Conservation (phyloP, 2,113 vertebrate genomes). For the Orthonyx spaldingii region DNA sequence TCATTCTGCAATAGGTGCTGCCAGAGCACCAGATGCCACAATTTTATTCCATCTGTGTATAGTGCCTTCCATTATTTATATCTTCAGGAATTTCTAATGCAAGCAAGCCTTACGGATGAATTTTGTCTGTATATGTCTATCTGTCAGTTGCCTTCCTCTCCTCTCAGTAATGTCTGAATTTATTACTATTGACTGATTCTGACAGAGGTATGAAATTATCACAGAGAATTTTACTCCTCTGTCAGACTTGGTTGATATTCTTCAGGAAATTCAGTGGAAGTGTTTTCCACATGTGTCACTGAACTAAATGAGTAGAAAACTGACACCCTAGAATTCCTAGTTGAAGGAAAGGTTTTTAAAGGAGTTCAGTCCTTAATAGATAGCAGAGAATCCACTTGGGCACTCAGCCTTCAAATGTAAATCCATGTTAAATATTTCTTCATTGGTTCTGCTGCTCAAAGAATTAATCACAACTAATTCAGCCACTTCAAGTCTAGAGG, state of each 20-base stretch:
- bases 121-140: constrained; percentile 32
- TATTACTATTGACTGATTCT: not conserved
- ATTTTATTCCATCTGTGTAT: not conserved
- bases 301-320: not conserved
- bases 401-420: not conserved
- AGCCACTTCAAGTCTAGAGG: not conserved
- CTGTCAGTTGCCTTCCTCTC: constrained; percentile 13
- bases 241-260: not conserved
- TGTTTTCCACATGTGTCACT: not conserved
- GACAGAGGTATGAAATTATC: not conserved
- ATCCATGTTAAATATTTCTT: not conserved
- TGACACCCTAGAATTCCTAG: not conserved
- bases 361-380: not conserved
- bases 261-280: not conserved
- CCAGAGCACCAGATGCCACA: not conserved
- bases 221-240: not conserved
- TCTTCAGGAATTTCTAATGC: constrained; percentile 1
- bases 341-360: not conserved
- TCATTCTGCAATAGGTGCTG: not conserved
- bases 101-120: not conserved
- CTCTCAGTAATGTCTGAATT: not conserved
- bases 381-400: not conserved
- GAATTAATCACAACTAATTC: not conserved
- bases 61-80: not conserved
- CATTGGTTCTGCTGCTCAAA: not conserved